phyloP scores from a whole-genome alignment of 2,797 vertebrate genomes.

The Sebastes steindachneri region DNA sequence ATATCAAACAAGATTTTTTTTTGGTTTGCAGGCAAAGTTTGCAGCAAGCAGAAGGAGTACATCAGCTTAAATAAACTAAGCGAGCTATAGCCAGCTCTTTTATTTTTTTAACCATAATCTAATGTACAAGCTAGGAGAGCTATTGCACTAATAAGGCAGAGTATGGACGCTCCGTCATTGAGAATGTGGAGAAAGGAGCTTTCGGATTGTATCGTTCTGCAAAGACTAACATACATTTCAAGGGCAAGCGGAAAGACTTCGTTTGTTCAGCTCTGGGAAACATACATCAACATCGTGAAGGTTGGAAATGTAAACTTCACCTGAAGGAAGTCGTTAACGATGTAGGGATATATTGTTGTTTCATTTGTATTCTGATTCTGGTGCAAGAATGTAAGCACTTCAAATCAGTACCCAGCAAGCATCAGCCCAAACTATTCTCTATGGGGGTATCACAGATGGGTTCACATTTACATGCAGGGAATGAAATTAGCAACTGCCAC shows the following conservation, averaged over 20 bases:
- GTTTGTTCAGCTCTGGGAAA: background rate
- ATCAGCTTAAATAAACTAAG: background rate
- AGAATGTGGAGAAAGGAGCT: background rate
- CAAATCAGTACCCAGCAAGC: background rate
- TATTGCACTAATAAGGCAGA: background rate
- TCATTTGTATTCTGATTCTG: background rate
- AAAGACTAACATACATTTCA: background rate
- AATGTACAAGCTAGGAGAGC: background rate
- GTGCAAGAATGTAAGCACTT: background rate
- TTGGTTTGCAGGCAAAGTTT: background rate
- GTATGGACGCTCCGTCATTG: background rate
- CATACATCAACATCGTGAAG: background rate
- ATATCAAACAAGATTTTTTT: background rate
- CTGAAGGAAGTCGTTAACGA: background rate
- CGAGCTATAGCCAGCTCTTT: background rate
- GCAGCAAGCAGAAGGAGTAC: background rate
- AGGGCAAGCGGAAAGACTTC: background rate
- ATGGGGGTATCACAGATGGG: background rate
- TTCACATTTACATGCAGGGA: background rate
- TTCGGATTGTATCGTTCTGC: background rate
- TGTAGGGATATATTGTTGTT: background rate
- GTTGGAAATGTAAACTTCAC: background rate
- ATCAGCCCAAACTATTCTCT: background rate
- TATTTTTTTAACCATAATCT: background rate
- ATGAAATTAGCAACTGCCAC: no score